Evolutionary conservation across 2,797 vertebrate genomes (phyloP), one percentile per base, ranked within the genome.

Genomic region (Periophthalmus magnuspinnatus): DNA sequence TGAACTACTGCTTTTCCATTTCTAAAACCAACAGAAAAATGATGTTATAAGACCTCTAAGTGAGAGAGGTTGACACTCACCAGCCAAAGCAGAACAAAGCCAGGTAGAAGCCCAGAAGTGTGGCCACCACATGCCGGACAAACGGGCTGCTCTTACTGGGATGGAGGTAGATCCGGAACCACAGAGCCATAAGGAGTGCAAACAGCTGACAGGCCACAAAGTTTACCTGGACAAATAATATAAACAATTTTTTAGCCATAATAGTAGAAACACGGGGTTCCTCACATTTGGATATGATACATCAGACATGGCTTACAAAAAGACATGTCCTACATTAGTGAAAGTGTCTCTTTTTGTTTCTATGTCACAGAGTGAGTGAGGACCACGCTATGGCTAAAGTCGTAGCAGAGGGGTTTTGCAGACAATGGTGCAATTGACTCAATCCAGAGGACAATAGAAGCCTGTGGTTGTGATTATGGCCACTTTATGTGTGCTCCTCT

Each of bases 21-120:
- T 60, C 28, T 36, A 38, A 38, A 61, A 38, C 38, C 38, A 41
- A 41, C 38, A 38, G 33, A 38, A 22, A 5, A 41, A 62, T 62
- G 21, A 21, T 41, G 34, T 62, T 52, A 54, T 11, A 38, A 21
- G 22, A 1, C 5, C 47, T 41, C 16, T 47, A 28, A 24, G 61
- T 11, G 72, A 68, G 5, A 65, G 50, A 36, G 72, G 32, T 33
- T 33, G 72, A 76, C 67, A 95, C 97, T 97, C 93, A 98, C 97
- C 97, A 98, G 92, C 97, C 97, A 80, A 99, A 99, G 93, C 97
- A 99, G 94, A 99, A 99, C 86, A 99, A 94, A 83, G 97, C 97
- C 93, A 99, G 93, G 90, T 99, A 99, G 92, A 98, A 95, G 87
- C 97, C 97, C 94, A 98, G 88, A 76, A 98, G 94, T 14, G 96